Evolutionary conservation across 2,888 invertebrate species (phyloP), one percentile per base, ranked within the genome.

Genomic region (Apamea crenata): DNA sequence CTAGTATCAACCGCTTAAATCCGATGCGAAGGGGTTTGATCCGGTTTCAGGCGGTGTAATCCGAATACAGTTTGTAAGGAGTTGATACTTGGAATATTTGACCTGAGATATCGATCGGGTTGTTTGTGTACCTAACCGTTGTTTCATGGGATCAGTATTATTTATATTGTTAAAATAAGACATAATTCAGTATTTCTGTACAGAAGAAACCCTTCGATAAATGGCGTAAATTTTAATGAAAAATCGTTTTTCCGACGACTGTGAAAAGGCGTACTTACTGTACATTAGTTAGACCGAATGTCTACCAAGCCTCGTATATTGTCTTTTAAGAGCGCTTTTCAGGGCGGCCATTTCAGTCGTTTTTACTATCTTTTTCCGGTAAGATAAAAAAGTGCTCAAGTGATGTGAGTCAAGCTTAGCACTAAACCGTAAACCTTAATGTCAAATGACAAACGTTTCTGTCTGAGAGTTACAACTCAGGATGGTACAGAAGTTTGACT

Each of bases 1-100:
- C 87, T 59, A 56, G 77, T 75, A 72, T 72, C 63, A 87, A 82
- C 77, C 56, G 78, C 68, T 77, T 69, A 69, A 29, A 80, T 74
- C 87, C 66, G 66, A 74, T 10, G 56, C 65, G 40, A 83, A 75
- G 74, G 77, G 82, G 83, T 80, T 81, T 83, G 84, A 87, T 84
- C 83, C 81, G 77, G 86, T 80, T 79, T 79, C 71, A 82, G 66
- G 50, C 74, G 68, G 77, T 86, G 59, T 81, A 61, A 73, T 77
- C 44, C 29, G 71, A 79, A 82, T 71, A 74, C 67, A 76, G 65
- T 79, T 74, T 71, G 59, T 72, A 56, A 63, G 53, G 40, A 72
- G 59, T 73, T 47, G 47, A 44, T 44, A 61, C 61, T 74, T 68
- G 29, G n/a, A 32, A 50, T 65, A 72, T 68, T 74, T 7, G 63